These are phyloP conservation scores for Henricia sp. DNA, from an alignment of 53 echinoderm and acorn worm genomes.

Conservation along the genomic window DNA sequence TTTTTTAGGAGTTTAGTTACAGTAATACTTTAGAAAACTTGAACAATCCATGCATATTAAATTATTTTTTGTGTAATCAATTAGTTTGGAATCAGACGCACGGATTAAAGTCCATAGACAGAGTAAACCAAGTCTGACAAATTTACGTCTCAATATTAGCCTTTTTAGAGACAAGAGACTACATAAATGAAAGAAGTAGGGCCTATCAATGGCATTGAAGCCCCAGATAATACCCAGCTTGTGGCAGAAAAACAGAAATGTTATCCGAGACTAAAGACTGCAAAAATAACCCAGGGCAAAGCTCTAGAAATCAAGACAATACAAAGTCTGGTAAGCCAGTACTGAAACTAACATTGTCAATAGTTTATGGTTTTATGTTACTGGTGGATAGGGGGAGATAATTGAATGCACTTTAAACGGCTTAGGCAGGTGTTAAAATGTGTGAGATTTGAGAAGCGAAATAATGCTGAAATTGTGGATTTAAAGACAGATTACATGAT, in stretches of 20 bases:
- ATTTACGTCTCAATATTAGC: no score
- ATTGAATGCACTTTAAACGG: background rate
- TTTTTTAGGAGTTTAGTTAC: no score
- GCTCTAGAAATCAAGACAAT: slow-evolving; percentile 37
- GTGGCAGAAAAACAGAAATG: slow-evolving; percentile 54
- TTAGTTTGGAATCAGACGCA: no score
- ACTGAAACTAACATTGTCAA: slow-evolving; percentile 51
- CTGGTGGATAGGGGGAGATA: background rate
- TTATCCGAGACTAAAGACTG: slow-evolving; percentile 50
- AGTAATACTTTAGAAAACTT: no score
- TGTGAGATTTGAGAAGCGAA: background rate
- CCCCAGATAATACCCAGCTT: background rate
- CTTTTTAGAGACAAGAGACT: background rate
- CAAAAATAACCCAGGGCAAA: slow-evolving; percentile 44
- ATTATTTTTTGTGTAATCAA: no score
- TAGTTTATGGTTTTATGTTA: slow-evolving; percentile 35
- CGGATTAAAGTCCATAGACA: no score
- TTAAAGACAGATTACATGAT: no score
- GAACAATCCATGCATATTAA: no score
- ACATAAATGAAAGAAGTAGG: no score
- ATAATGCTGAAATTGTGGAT: no score
- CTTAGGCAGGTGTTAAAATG: slow-evolving; percentile 12
- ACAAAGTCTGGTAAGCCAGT: slow-evolving; percentile 21
- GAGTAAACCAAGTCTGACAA: no score
- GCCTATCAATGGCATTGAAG: background rate